Conservation (phyloP, 2,113 vertebrate species). For the Cercocebus atys region DNA sequence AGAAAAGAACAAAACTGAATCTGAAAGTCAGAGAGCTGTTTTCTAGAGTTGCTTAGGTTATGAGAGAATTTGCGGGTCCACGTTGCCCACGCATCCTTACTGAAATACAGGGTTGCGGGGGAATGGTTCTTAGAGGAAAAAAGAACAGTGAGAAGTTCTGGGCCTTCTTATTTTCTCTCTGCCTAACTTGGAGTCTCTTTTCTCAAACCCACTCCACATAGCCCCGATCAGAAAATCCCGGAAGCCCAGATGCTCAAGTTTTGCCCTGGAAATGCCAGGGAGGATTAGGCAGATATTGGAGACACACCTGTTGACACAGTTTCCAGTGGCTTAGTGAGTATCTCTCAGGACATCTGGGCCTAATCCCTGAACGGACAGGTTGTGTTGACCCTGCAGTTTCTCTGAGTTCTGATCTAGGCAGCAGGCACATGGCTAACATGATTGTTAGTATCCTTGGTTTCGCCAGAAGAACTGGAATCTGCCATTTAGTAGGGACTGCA, state of each 20-base stretch:
- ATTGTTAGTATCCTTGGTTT: background rate
- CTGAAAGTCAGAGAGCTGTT: background rate
- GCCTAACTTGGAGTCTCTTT: background rate
- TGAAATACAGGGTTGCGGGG: background rate
- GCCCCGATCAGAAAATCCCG: background rate
- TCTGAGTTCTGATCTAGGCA: background rate
- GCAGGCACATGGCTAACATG: background rate
- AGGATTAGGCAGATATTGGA: constrained; percentile 2
- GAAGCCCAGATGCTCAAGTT: background rate
- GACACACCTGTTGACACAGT: background rate
- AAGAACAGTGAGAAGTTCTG: background rate
- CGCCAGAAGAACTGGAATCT: background rate
- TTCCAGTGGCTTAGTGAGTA: background rate
- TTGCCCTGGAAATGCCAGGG: background rate
- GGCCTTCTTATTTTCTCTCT: background rate
- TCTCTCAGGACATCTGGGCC: background rate
- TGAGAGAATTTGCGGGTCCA: background rate
- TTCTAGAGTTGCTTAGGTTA: background rate
- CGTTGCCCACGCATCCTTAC: background rate
- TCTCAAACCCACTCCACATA: background rate
- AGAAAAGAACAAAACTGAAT: background rate
- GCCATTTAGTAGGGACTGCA: background rate
- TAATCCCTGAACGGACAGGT: constrained; percentile 55
- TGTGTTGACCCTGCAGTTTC: background rate
- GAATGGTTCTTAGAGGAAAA: background rate